A percentile compares a stretch with the other conserved stretches of the same genome.
phyloP scores from a whole-genome alignment of 2,888 invertebrate genomes.

The Drosophila formosana region DNA sequence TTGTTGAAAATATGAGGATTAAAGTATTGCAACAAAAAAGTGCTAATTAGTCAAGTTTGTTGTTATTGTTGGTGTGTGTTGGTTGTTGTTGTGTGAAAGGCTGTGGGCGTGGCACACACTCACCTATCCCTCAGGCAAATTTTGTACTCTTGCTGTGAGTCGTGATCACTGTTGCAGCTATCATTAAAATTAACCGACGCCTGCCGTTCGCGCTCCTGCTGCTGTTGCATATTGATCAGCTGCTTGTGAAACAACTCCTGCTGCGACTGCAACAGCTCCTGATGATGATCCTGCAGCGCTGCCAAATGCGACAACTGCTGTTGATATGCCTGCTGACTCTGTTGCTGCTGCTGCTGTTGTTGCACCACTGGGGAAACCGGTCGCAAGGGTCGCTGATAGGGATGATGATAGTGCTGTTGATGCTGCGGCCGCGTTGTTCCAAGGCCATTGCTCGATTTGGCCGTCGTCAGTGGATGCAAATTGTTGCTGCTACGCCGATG shows the following conservation, averaged over 20 bases:
- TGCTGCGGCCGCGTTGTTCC: conserved; percentile 31
- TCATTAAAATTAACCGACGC: conserved; percentile 60
- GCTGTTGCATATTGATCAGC: conserved; percentile 71
- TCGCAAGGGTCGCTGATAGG: conserved; percentile 68
- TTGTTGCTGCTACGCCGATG: conserved; percentile 57
- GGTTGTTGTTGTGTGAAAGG: not conserved
- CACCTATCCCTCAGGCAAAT: conserved; percentile 85
- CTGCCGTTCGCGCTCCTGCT: conserved; percentile 48
- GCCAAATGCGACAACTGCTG: conserved; percentile 67
- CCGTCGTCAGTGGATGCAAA: conserved; percentile 73
- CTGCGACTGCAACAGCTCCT: conserved; percentile 70
- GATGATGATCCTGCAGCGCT: conserved; percentile 71
- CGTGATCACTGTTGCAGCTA: conserved; percentile 67
- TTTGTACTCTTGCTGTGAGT: conserved; percentile 81
- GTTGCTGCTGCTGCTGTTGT: conserved; percentile 41
- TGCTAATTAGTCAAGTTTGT: conserved; percentile 33
- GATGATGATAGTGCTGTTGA: conserved; percentile 65
- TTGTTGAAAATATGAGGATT: conserved; percentile 9
- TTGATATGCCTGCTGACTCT: conserved; percentile 64
- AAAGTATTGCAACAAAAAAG: conserved; percentile 13
- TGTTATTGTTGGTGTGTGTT: not conserved
- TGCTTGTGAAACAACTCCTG: conserved; percentile 81
- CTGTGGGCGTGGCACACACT: conserved; percentile 76
- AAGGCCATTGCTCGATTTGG: conserved; percentile 46
- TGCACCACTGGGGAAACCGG: conserved; percentile 50